A percentile compares a stretch with the other conserved stretches of the same genome.
Conservation (phyloP, 2,888 invertebrate species). For the Pyrrhosoma nymphula region DNA sequence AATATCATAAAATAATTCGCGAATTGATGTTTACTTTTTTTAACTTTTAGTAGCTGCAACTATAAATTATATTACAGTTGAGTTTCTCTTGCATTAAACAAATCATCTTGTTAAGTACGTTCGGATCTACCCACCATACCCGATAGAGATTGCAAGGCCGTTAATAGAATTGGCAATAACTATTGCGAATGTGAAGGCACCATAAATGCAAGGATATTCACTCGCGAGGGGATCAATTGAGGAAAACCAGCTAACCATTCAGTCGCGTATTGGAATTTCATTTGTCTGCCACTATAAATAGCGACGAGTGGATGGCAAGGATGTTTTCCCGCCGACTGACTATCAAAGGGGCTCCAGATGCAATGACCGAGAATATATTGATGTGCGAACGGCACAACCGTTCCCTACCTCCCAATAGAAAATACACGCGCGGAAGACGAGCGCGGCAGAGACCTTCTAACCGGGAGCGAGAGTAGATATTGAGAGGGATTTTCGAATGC, state of each 20-base stretch:
- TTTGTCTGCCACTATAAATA: slow-evolving; percentile 42
- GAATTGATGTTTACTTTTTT: too few species aligned
- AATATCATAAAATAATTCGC: too few species aligned
- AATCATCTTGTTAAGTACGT: background rate
- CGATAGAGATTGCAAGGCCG: background rate
- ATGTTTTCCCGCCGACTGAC: slow-evolving; percentile 51
- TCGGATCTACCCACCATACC: background rate
- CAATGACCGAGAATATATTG: slow-evolving; percentile 62
- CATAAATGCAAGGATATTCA: background rate
- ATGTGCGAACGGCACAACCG: background rate
- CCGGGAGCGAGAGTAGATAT: background rate
- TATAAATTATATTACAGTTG: too few species aligned
- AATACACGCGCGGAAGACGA: background rate
- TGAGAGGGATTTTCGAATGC: background rate
- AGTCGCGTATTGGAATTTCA: slow-evolving; percentile 59
- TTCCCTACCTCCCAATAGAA: background rate
- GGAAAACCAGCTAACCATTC: slow-evolving; percentile 52
- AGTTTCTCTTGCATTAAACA: too few species aligned
- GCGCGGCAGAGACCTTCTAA: background rate
- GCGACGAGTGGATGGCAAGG: slow-evolving; percentile 8
- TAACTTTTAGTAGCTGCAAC: too few species aligned
- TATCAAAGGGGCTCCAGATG: slow-evolving; percentile 49
- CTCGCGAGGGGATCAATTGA: background rate
- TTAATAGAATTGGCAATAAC: slow-evolving; percentile 32
- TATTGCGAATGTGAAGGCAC: background rate